Conservation (phyloP, 2,113 vertebrate genomes). For the Gadus chalcogrammus region DNA sequence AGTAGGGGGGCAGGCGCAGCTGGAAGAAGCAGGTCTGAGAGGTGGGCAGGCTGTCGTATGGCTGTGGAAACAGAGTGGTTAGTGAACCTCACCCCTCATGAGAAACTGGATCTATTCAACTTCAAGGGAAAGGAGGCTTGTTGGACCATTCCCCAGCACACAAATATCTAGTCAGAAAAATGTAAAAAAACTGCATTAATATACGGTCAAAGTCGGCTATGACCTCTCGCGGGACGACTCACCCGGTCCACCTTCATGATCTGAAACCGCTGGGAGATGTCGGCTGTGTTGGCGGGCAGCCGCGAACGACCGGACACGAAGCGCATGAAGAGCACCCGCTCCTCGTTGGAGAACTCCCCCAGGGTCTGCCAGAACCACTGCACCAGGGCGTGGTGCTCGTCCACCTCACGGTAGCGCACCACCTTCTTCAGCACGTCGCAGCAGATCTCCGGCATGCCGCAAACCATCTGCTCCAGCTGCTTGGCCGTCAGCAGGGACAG, state of each 20-base stretch:
- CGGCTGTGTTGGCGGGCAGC: slow-evolving; percentile 78
- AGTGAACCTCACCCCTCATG: no score
- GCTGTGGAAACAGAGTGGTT: slow-evolving; percentile 50
- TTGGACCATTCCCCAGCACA: no score
- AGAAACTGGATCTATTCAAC: no score
- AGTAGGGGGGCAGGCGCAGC: slow-evolving; percentile 78
- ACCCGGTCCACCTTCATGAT: slow-evolving; percentile 83
- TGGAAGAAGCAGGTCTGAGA: slow-evolving; percentile 83
- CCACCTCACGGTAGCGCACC: slow-evolving; percentile 79
- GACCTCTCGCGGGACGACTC: slow-evolving; percentile 28
- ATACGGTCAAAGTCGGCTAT: background rate
- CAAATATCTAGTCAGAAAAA: no score
- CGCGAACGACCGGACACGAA: slow-evolving; percentile 79
- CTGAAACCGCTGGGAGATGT: slow-evolving; percentile 81
- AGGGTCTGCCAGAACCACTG: slow-evolving; percentile 82
- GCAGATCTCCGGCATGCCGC: slow-evolving; percentile 79
- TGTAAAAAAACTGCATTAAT: background rate
- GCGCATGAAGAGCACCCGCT: slow-evolving; percentile 80
- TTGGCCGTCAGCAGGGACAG: slow-evolving; percentile 78
- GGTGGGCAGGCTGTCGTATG: slow-evolving; percentile 79
- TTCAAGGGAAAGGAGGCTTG: no score
- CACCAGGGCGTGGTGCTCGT: slow-evolving; percentile 76
- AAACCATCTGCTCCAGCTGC: slow-evolving; percentile 82
- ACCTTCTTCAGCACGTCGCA: slow-evolving; percentile 80
- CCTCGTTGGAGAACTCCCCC: slow-evolving; percentile 81